Percentiles rank a stretch among this genome's conserved stretches.
Evolutionary conservation across 2,888 invertebrate genomes (phyloP).

Genomic region (Caenorhabditis macrosperma): DNA sequence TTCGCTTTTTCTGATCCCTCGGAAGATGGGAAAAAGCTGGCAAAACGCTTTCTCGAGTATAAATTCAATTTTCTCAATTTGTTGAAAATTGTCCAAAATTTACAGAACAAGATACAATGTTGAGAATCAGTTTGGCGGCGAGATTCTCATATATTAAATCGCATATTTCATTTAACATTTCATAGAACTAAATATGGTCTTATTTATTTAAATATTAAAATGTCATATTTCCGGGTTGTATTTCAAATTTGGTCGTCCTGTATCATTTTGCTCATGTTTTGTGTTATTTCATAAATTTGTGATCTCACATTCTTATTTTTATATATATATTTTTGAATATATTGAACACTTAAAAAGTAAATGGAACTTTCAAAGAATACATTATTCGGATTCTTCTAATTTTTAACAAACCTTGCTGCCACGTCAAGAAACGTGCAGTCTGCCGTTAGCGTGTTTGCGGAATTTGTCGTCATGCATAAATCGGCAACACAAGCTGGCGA

Average conservation of each 20-base stretch:
- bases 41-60: conserved; percentile 11
- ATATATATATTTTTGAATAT: not conserved
- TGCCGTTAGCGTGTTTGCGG: conserved; percentile 35
- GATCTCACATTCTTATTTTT: not conserved
- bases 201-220: not conserved
- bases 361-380: too few species aligned
- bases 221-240: not conserved
- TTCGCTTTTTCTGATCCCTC: conserved; percentile 45
- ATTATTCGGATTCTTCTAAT: too few species aligned
- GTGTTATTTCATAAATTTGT: not conserved
- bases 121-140: conserved; percentile 12
- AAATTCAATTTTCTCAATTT: not conserved
- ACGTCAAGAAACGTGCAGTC: conserved; percentile 33
- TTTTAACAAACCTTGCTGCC: not conserved
- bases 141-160: conserved; percentile 29
- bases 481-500: not conserved
- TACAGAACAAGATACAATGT: conserved; percentile 26
- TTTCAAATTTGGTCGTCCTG: too few species aligned
- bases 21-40: conserved; percentile 22
- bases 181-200: too few species aligned
- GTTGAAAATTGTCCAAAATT: not conserved
- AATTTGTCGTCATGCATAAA: conserved; percentile 19
- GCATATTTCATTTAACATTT: too few species aligned
- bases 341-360: too few species aligned
- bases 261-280: not conserved